Conservation (phyloP, 92 coral and sea anemone species). For the Parazoanthus swiftii region DNA sequence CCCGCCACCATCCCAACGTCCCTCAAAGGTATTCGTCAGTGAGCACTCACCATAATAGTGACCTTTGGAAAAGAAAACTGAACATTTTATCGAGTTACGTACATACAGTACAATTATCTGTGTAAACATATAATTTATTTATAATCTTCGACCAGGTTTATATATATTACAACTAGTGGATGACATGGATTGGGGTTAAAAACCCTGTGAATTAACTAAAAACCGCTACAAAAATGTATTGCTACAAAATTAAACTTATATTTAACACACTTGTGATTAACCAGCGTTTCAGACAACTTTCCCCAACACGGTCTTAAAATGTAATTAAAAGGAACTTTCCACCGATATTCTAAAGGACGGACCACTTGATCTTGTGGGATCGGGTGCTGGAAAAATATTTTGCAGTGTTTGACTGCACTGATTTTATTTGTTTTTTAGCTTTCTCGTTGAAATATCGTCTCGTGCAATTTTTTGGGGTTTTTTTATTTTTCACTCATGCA, state of each 20-base stretch:
- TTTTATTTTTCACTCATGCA: no score
- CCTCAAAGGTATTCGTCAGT: neutral
- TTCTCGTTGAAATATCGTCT: no score
- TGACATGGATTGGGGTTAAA: neutral
- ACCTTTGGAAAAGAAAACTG: neutral
- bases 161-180: neutral
- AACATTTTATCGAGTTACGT: neutral
- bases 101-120: no score
- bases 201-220: neutral
- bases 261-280: no score
- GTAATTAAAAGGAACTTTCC: neutral
- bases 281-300: neutral
- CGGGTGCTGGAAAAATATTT: neutral
- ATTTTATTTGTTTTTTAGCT: no score
- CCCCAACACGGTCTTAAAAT: no score
- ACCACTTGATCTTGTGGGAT: neutral
- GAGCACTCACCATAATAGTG: neutral
- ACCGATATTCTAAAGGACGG: neutral
- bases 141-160: no score
- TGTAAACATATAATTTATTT: no score
- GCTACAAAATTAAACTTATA: neutral
- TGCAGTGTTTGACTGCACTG: neutral
- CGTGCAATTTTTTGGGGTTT: no score
- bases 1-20: no score
- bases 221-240: neutral